Percentiles rank a stretch among this genome's conserved stretches.
Conservation (phyloP, 1,140 invertebrate species). For the Neodiprion pinetum region DNA sequence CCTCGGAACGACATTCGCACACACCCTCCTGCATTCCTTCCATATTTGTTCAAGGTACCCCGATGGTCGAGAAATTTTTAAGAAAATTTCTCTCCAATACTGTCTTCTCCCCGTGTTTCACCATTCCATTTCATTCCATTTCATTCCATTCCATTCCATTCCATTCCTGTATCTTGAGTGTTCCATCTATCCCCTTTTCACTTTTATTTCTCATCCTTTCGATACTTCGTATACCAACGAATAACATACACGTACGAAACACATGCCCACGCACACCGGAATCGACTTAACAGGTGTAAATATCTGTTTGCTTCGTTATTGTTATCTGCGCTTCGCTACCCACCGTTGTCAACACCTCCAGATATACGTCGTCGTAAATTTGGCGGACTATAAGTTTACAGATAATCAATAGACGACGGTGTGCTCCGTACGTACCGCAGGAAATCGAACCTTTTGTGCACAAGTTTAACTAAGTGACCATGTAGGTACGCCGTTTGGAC, state of each 20-base stretch:
- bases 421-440: background rate
- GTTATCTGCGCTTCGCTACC: background rate
- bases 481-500: background rate
- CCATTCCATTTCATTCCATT: background rate
- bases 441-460: background rate
- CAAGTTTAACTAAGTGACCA: background rate
- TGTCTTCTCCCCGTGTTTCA: background rate
- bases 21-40: background rate
- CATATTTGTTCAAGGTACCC: conserved; percentile 4
- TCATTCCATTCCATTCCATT: background rate
- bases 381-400: background rate
- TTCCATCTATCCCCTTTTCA: background rate
- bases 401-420: background rate
- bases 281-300: background rate
- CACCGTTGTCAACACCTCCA: background rate
- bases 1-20: conserved; percentile 1
- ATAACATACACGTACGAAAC: too few species aligned
- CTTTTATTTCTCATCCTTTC: background rate
- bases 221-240: background rate
- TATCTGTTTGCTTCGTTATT: background rate
- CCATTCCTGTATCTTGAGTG: background rate
- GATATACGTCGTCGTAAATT: background rate
- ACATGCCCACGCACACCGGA: too few species aligned
- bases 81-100: background rate
- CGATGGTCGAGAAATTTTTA: background rate